phyloP scores from a whole-genome alignment of 2,888 invertebrate genomes.

The Cheilosia impressa region DNA sequence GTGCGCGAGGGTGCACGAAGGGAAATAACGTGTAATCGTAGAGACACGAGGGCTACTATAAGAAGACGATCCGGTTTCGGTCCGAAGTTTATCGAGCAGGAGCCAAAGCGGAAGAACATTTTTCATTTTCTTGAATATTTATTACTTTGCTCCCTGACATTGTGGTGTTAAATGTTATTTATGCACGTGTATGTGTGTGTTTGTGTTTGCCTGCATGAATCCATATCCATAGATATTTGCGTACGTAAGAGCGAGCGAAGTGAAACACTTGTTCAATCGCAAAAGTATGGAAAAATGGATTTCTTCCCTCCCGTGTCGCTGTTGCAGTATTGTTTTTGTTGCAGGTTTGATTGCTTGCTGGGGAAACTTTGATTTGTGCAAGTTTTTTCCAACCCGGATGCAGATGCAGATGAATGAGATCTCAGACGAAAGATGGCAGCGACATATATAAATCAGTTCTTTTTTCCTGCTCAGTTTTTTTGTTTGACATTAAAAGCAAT shows the following conservation, averaged over 20 bases:
- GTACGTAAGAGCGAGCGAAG: not conserved
- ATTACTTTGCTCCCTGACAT: conserved; percentile 74
- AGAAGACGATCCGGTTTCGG: conserved; percentile 53
- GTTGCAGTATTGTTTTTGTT: conserved; percentile 20
- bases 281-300: conserved; percentile 43
- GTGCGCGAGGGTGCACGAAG: not conserved
- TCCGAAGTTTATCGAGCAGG: conserved; percentile 69
- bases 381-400: conserved; percentile 29
- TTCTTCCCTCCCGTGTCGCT: conserved; percentile 3
- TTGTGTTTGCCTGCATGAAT: conserved; percentile 33
- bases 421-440: conserved; percentile 59
- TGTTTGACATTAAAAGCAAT: conserved; percentile 49
- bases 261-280: conserved; percentile 60
- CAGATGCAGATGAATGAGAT: conserved; percentile 70
- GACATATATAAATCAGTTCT: conserved; percentile 62
- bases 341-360: conserved; percentile 19
- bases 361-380: conserved; percentile 64
- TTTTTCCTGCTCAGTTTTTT: conserved; percentile 35
- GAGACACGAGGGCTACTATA: conserved; percentile 7
- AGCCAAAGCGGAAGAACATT: conserved; percentile 70
- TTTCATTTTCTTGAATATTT: conserved; percentile 75
- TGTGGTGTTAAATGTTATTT: conserved; percentile 74
- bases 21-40: conserved; percentile 61
- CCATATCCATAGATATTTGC: conserved; percentile 4
- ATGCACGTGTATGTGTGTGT: conserved; percentile 20